These are phyloP conservation scores for Apostichopus californicus DNA, from an alignment of 35 echinoderm and acorn worm species.

Conservation along the genomic window DNA sequence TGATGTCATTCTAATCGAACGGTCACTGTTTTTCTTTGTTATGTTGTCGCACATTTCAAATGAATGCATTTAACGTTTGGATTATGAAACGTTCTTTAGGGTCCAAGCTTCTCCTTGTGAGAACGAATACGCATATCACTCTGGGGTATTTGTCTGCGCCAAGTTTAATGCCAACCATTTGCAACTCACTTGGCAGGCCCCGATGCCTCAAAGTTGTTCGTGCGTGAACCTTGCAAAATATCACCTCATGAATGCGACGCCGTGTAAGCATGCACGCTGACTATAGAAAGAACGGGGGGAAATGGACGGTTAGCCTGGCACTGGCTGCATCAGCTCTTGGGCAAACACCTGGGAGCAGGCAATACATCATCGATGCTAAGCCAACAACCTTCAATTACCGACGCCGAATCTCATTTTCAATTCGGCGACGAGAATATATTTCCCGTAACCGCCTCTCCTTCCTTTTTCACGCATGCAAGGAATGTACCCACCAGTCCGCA, in stretches of 20 bases:
- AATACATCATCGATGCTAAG: conserved; percentile 23
- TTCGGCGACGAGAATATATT: conserved; percentile 20
- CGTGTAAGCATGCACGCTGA: not conserved
- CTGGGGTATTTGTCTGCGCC: not conserved
- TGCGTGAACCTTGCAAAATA: not conserved
- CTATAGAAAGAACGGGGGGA: not conserved
- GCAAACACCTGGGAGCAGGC: conserved; percentile 34
- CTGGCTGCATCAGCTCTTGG: not conserved
- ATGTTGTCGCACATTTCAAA: not conserved
- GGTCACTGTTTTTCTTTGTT: no score
- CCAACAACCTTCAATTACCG: conserved; percentile 7
- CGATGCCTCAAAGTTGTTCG: not conserved
- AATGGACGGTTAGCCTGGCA: not conserved
- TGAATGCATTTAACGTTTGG: not conserved
- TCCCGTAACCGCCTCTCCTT: not conserved
- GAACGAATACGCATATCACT: not conserved
- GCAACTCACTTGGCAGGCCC: not conserved
- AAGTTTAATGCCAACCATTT: not conserved
- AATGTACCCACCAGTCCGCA: conserved; percentile 41
- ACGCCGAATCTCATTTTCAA: conserved; percentile 20
- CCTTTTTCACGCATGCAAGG: conserved; percentile 20
- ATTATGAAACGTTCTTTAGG: not conserved
- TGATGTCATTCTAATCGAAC: no score
- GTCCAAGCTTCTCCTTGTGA: not conserved
- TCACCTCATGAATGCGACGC: not conserved